These are phyloP conservation scores for Eolophus roseicapilla DNA, from an alignment of 2,113 vertebrate genomes.

Conservation along the genomic window DNA sequence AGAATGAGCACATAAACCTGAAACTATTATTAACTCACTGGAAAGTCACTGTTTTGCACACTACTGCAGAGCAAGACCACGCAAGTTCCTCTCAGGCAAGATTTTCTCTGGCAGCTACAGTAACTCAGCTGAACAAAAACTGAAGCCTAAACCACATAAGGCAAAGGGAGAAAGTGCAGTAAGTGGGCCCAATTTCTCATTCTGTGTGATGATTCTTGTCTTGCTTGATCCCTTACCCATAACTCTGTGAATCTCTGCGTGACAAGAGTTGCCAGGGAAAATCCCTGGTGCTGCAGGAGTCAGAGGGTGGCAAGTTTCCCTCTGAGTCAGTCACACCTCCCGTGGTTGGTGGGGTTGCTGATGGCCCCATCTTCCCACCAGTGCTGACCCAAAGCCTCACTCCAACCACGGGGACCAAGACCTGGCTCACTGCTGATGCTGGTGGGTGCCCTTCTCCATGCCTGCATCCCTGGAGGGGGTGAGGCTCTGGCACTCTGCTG, in stretches of 20 bases:
- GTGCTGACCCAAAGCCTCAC: not conserved
- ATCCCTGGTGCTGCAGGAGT: not conserved
- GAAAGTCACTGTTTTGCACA: not conserved
- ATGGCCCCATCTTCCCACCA: not conserved
- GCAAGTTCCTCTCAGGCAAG: not conserved
- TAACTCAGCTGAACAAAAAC: not conserved
- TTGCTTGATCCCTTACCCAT: not conserved
- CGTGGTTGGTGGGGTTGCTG: not conserved
- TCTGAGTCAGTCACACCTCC: not conserved
- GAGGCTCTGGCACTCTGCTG: not conserved
- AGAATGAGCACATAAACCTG: not conserved
- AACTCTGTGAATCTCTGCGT: not conserved
- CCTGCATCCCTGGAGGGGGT: accelerated
- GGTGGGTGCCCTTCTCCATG: not conserved
- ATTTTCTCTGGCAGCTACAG: not conserved
- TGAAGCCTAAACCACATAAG: not conserved
- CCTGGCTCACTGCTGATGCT: accelerated
- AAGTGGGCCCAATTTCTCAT: not conserved
- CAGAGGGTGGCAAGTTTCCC: not conserved
- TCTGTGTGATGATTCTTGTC: not conserved
- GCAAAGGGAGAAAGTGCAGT: not conserved
- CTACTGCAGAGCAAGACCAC: not conserved
- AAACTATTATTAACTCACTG: not conserved
- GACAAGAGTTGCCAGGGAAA: constrained; percentile 18
- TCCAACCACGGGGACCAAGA: not conserved